Conservation (phyloP, 2,113 vertebrate genomes). For the Nycticebus coucang region DNA sequence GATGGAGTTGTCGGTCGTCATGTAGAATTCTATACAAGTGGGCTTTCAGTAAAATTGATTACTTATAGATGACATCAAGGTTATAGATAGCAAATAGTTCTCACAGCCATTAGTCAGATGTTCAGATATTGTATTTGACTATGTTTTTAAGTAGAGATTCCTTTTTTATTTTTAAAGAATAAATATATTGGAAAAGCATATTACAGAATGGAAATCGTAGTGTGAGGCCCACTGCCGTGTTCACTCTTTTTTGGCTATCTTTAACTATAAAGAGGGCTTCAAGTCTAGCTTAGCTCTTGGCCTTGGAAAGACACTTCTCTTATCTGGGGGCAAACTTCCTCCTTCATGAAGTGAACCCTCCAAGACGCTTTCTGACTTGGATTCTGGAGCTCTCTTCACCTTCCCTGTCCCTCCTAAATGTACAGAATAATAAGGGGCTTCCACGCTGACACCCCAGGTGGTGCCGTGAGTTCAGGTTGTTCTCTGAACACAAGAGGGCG, state of each 20-base stretch:
- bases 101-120: rapidly evolving
- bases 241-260: neutral
- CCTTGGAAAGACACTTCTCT: rapidly evolving
- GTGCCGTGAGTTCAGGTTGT: too few relatives aligned
- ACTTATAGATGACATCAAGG: rapidly evolving
- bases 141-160: neutral
- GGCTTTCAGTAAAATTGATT: rapidly evolving
- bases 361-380: neutral
- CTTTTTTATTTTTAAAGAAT: neutral
- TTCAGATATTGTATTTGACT: too few relatives aligned
- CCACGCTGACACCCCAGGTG: too few relatives aligned
- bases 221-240: rapidly evolving
- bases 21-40: rapidly evolving
- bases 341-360: rapidly evolving
- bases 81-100: rapidly evolving
- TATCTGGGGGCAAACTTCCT: rapidly evolving
- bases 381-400: neutral
- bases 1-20: neutral
- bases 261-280: rapidly evolving
- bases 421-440: rapidly evolving
- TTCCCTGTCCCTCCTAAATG: rapidly evolving
- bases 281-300: neutral
- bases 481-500: neutral
- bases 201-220: rapidly evolving
- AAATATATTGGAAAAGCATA: neutral